phyloP scores from a whole-genome alignment of 2,888 invertebrate species.

The Dermolepida albohirtum region DNA sequence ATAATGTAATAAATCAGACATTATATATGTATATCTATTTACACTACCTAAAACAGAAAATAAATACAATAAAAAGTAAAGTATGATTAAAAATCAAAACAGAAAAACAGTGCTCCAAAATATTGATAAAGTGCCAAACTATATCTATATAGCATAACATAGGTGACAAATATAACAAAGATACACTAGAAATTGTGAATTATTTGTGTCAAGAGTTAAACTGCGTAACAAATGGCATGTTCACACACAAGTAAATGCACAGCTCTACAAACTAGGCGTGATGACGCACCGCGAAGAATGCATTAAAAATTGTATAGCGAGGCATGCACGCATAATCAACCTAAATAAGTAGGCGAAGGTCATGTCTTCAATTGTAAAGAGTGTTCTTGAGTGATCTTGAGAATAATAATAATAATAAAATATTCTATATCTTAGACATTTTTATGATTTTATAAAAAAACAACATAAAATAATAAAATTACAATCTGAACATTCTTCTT shows the following conservation, averaged over 20 bases:
- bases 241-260: slow-evolving; percentile 19
- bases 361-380: slow-evolving; percentile 14
- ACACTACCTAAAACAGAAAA: too few relatives aligned
- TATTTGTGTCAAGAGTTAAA: slow-evolving; percentile 1
- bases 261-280: slow-evolving; percentile 4
- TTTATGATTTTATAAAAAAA: too few relatives aligned
- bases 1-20: too few relatives aligned
- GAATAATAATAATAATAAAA: slow-evolving; percentile 15
- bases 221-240: neutral
- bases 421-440: neutral
- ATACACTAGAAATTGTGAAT: neutral
- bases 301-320: slow-evolving; percentile 19
- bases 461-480: too few relatives aligned
- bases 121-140: too few relatives aligned
- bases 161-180: too few relatives aligned
- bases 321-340: slow-evolving; percentile 29
- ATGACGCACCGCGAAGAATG: slow-evolving; percentile 22
- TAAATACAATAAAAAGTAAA: too few relatives aligned
- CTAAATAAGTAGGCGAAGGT: slow-evolving; percentile 35
- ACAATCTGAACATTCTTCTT: too few relatives aligned
- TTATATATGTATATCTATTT: too few relatives aligned
- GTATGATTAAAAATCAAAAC: too few relatives aligned
- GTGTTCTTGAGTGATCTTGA: slow-evolving; percentile 21
- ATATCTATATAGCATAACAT: too few relatives aligned
- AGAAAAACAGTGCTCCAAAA: too few relatives aligned